phyloP scores from a whole-genome alignment of 2,888 invertebrate species.

The Lordiphosa fenestrarum region DNA sequence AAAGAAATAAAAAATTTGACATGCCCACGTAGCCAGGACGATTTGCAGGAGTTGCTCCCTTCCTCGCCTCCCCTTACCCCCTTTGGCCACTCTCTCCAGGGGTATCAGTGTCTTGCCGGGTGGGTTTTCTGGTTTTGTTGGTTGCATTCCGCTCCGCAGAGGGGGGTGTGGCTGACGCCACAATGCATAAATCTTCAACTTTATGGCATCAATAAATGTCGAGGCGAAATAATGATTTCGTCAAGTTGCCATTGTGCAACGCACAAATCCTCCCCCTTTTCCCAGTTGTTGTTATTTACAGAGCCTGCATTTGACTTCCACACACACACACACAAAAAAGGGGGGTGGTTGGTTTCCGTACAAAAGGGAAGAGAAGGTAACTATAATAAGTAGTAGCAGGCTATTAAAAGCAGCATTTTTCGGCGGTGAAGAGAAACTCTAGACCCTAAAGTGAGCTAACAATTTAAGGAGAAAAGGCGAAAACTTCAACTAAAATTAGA shows the following conservation, averaged over 20 bases:
- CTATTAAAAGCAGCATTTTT: slow-evolving; percentile 4
- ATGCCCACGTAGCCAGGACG: slow-evolving; percentile 56
- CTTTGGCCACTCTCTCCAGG: slow-evolving; percentile 15
- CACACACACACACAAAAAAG: background rate
- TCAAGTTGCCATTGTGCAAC: slow-evolving; percentile 66
- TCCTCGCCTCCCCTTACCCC: no score
- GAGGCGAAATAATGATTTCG: slow-evolving; percentile 77
- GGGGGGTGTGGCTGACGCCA: slow-evolving; percentile 36
- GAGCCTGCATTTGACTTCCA: slow-evolving; percentile 23
- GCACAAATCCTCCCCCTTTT: slow-evolving; percentile 35
- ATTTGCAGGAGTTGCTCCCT: slow-evolving; percentile 4
- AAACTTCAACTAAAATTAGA: no score
- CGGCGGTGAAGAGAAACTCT: background rate
- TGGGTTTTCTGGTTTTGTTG: slow-evolving; percentile 38
- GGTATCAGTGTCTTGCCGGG: slow-evolving; percentile 56
- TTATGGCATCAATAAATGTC: slow-evolving; percentile 81
- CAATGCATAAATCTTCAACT: slow-evolving; percentile 79
- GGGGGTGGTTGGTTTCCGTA: slow-evolving; percentile 23
- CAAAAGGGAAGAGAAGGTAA: background rate
- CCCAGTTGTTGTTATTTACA: slow-evolving; percentile 1
- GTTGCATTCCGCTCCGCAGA: slow-evolving; percentile 25
- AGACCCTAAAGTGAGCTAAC: no score
- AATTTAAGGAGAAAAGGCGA: no score
- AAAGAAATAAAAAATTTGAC: slow-evolving; percentile 55
- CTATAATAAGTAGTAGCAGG: slow-evolving; percentile 10